phyloP scores from a whole-genome alignment of 2,888 invertebrate genomes.

The Agrotis segetum region DNA sequence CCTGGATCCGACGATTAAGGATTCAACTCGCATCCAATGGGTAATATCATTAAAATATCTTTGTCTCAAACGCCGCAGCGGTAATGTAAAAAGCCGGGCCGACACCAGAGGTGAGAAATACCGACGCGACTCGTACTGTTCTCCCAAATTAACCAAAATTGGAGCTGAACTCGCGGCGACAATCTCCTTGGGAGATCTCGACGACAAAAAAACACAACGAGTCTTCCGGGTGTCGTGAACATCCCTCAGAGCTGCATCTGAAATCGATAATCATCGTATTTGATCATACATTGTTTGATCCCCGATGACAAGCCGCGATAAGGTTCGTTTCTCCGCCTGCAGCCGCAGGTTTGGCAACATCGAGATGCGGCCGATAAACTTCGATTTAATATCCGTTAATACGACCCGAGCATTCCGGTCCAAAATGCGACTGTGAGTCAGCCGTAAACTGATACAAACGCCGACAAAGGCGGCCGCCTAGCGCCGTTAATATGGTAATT shows the following conservation, averaged over 20 bases:
- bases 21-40: slow-evolving; percentile 88
- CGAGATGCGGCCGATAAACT: slow-evolving; percentile 89
- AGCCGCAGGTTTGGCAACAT: slow-evolving; percentile 89
- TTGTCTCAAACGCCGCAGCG: slow-evolving; percentile 87
- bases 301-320: slow-evolving; percentile 87
- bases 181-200: slow-evolving; percentile 72
- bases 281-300: slow-evolving; percentile 89
- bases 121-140: slow-evolving; percentile 79
- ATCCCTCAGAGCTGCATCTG: slow-evolving; percentile 75
- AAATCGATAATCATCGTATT: slow-evolving; percentile 84
- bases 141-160: slow-evolving; percentile 80
- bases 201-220: slow-evolving; percentile 61
- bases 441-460: slow-evolving; percentile 83
- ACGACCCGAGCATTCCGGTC: slow-evolving; percentile 87
- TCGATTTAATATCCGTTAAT: slow-evolving; percentile 90
- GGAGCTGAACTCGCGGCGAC: slow-evolving; percentile 73
- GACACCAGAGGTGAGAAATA: slow-evolving; percentile 89
- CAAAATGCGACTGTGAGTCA: slow-evolving; percentile 88
- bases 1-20: slow-evolving; percentile 85
- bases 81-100: slow-evolving; percentile 83
- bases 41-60: slow-evolving; percentile 91
- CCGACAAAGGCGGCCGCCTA: slow-evolving; percentile 89
- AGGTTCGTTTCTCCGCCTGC: slow-evolving; percentile 80
- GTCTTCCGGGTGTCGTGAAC: slow-evolving; percentile 72
- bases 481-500: slow-evolving; percentile 89